Evolutionary conservation across 2,113 vertebrate species (phyloP).

Genomic region (Candoia aspera): DNA sequence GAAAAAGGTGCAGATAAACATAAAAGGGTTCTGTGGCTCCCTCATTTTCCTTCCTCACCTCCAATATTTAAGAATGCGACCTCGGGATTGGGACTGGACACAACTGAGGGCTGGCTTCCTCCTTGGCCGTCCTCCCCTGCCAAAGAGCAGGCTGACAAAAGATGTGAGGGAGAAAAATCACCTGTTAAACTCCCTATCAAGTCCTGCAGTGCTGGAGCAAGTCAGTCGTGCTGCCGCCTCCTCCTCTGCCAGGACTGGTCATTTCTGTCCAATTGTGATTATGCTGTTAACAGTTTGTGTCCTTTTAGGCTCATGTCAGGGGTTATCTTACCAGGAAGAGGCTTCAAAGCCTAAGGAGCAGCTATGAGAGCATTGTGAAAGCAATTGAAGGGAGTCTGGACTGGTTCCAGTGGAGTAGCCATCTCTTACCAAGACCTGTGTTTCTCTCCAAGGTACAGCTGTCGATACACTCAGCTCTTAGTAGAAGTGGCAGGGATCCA

Average conservation of each 20-base stretch:
- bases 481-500: not conserved
- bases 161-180: not conserved
- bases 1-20: not conserved
- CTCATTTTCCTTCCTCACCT: not conserved
- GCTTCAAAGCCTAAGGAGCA: slow-evolving; percentile 67
- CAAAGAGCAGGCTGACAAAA: not conserved
- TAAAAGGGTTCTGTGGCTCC: not conserved
- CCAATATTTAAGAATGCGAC: not conserved
- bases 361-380: slow-evolving; percentile 82
- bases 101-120: not conserved
- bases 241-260: not conserved
- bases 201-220: not conserved
- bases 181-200: not conserved
- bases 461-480: not conserved
- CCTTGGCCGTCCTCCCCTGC: no score
- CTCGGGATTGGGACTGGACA: not conserved
- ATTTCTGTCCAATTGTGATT: not conserved
- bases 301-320: slow-evolving; percentile 75
- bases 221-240: not conserved
- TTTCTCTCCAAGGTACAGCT: slow-evolving; percentile 74
- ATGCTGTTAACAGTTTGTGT: not conserved
- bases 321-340: slow-evolving; percentile 79
- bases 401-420: slow-evolving; percentile 75
- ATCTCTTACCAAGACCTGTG: slow-evolving; percentile 69
- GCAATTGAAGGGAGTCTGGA: slow-evolving; percentile 82